Base-by-base conservation (phyloP, 2,113 vertebrate genomes). In the Halichoerus grypus region DNA sequence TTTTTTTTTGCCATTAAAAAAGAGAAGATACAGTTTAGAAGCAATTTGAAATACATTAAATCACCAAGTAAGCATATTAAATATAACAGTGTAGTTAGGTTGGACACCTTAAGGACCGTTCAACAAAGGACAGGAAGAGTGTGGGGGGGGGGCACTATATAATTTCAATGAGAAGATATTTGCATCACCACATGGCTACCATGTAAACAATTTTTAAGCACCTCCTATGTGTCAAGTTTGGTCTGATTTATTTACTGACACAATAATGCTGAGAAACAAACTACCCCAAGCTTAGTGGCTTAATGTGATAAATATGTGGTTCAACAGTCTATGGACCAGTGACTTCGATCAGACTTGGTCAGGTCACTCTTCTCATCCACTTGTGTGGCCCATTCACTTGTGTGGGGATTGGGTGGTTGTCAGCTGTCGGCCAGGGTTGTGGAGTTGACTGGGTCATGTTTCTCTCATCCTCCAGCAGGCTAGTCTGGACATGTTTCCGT, bases 161-260 rank as follows among this genome's bases (percentile, higher is more conserved):
- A 14, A 83, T 74, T 90, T 71, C 80, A 88, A 63, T 81, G 57
- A 67, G 83, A 88, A 90, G 36, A 83, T 83, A 86, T 11, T 92
- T 93, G 76, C 18, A 63, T 84, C 22, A 26, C 59, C 39, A 96
- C 93, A 96, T 11, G 49, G 4, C 31, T 96, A 46, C 46, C 42
- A 36, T 33, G 12, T 67, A 90, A 95, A 83, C 24, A 65, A 86
- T 55, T 94, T 92, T 76, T n/a, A 79, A 65, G n/a, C 16, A n/a
- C 7, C 18, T 74, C 53, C 59, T 63, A 1, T 53, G 24, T 51
- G 18, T 28, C 67, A 49, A 26, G 39, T 59, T 86, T 91, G 83
- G 7, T 76, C 1, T 46, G 87, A 39, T 5, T 81, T 39, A 49
- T 55, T 80, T 84, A 61, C n/a, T 83, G 81, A 39, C 14, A 69